Evolutionary conservation across 2,888 invertebrate genomes (phyloP), one percentile per base, ranked within the genome.

Genomic region (Synanthedon tipuliformis): DNA sequence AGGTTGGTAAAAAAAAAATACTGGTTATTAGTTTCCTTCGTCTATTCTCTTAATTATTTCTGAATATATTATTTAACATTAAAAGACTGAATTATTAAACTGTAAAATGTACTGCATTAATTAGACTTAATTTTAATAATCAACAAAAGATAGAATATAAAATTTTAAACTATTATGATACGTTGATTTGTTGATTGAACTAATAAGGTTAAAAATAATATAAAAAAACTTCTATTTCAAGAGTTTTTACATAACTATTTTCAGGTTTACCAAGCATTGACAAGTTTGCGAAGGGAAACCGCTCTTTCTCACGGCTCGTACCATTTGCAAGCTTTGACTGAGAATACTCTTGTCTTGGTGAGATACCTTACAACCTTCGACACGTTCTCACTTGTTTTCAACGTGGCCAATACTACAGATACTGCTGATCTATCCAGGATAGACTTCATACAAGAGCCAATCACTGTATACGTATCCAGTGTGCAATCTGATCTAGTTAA

Each of bases 251-350:
- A 13, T 45, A 12, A 13, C 45, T 12, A 45, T 45, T 45, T n/a
- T 45, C 45, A 84, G 83, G 79, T 91, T 0, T 92, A 90, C 61
- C 89, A 90, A 64, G 71, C 73, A 0, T 63, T 92, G 53, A 81
- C 86, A 1, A 62, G 69, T 1, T 70, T 91, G 0, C 89, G 91
- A 51, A 76, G 75, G 40, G 76, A 80, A 48, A 64, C 75, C 0
- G 73, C 89, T 0, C 62, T 89, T 1, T 75, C 74, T 1, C 73
- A 77, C 13, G 89, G 89, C 0, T 64, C 65, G 5, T 61, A 76
- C 51, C 66, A 80, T 53, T 62, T 85, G 5, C 64, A 74, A 49
- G 75, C 75, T 0, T 53, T 81, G 15, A 64, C 70, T 1, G 64
- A 64, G 41, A 63, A 71, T 53, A 78, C 73, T 1, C 54, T 81